These are phyloP conservation scores for Corynorhinus townsendii DNA, from an alignment of 2,113 vertebrate genomes.

Conservation along the genomic window DNA sequence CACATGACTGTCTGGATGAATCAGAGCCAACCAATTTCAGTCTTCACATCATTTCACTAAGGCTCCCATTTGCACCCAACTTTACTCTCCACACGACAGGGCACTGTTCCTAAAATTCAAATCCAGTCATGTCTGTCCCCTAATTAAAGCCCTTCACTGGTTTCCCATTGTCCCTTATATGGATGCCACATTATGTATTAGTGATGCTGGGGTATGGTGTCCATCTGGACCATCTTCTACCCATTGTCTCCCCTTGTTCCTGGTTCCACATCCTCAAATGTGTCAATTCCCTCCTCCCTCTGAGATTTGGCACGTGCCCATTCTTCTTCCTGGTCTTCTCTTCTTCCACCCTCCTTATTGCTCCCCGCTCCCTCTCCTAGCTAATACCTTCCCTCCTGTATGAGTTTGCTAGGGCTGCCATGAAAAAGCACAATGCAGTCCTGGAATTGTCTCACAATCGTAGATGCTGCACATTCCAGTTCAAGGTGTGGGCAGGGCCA, in stretches of 20 bases:
- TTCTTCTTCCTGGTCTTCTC: not conserved
- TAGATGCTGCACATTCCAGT: no score
- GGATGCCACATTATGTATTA: fast-evolving
- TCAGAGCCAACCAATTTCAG: not conserved
- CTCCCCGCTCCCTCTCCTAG: not conserved
- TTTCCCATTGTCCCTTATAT: no score
- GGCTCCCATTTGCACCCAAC: not conserved
- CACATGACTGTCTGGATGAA: fast-evolving
- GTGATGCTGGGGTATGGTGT: not conserved
- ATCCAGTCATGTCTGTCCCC: not conserved
- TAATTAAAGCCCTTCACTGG: not conserved
- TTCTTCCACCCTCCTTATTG: not conserved
- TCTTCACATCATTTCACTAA: not conserved
- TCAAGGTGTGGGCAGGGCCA: not conserved
- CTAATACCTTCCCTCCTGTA: not conserved
- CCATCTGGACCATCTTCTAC: not conserved
- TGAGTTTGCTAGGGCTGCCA: not conserved
- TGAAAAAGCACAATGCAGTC: not conserved
- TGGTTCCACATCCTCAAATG: fast-evolving
- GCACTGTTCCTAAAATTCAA: not conserved
- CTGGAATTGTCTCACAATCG: not conserved
- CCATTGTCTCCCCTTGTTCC: not conserved
- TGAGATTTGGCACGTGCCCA: not conserved
- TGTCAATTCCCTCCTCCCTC: not conserved
- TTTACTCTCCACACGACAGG: not conserved